Evolutionary conservation across 2,113 vertebrate species (phyloP).

Genomic region (Elephas maximus): DNA sequence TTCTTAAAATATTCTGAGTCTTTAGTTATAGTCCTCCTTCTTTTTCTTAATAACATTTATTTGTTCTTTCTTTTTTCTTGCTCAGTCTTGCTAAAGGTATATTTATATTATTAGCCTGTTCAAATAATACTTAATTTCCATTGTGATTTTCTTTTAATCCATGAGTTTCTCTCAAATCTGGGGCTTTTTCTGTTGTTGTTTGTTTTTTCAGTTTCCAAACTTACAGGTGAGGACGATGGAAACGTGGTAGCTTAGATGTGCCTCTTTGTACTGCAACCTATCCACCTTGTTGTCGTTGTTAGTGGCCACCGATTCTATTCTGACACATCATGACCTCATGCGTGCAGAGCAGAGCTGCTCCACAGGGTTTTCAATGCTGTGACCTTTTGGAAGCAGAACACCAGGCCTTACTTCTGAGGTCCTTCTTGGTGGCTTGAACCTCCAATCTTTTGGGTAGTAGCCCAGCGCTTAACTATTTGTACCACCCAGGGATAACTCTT

Average conservation of each 20-base stretch:
- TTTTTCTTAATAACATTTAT: no score
- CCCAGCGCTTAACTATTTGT: background rate
- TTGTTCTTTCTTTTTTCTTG: no score
- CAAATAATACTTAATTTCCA: background rate
- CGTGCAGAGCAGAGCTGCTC: background rate
- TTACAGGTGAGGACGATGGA: background rate
- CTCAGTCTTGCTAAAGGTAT: background rate
- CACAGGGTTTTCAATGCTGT: background rate
- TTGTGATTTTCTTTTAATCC: constrained; percentile 13
- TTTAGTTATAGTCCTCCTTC: no score
- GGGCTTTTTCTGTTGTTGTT: background rate
- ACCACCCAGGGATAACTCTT: background rate
- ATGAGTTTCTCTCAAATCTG: background rate
- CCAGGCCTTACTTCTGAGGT: background rate
- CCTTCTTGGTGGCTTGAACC: background rate
- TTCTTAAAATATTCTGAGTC: no score
- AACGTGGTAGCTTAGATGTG: background rate
- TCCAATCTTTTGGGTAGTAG: background rate
- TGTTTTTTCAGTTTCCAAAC: constrained; percentile 6
- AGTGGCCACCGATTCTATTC: background rate
- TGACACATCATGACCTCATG: background rate
- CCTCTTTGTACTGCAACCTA: background rate
- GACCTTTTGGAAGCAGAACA: background rate
- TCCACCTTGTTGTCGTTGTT: no score
- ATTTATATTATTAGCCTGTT: background rate